phyloP scores from a whole-genome alignment of 2,888 invertebrate genomes.

The Callimorpha dominula region DNA sequence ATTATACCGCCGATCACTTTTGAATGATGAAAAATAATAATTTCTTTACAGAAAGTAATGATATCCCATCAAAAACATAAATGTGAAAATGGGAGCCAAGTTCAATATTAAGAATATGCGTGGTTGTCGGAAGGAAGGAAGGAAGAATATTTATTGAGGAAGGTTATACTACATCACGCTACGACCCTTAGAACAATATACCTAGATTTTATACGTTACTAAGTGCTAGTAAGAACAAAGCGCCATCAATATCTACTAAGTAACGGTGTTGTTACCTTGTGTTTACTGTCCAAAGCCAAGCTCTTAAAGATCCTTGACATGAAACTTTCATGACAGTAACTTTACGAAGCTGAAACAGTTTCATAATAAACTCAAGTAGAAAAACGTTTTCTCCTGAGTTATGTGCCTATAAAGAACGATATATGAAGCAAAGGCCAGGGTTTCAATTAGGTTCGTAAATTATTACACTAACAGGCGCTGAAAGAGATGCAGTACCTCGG shows the following conservation, averaged over 20 bases:
- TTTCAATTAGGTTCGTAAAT: constrained; percentile 24
- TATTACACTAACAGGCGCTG: neutral
- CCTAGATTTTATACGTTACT: too few species aligned
- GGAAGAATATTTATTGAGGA: too few species aligned
- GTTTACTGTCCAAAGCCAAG: neutral
- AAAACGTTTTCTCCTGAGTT: constrained; percentile 25
- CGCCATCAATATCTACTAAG: neutral
- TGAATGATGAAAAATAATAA: too few species aligned
- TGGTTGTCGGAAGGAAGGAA: too few species aligned
- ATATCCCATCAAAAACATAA: too few species aligned
- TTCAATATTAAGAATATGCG: too few species aligned
- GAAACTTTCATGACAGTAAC: constrained; percentile 14
- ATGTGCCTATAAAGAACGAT: constrained; percentile 21
- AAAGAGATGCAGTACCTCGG: neutral
- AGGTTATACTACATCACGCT: too few species aligned
- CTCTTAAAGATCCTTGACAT: constrained; percentile 13
- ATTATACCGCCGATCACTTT: too few species aligned
- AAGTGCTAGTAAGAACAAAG: neutral
- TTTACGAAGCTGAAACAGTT: constrained; percentile 2
- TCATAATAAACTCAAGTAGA: constrained; percentile 19
- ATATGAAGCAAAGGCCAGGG: constrained; percentile 9
- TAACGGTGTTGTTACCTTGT: neutral
- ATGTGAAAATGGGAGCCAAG: too few species aligned
- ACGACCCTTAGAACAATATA: too few species aligned
- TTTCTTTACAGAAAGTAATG: too few species aligned